Evolutionary conservation across 1,140 invertebrate species (phyloP).

Genomic region (Hormaphis cornu): DNA sequence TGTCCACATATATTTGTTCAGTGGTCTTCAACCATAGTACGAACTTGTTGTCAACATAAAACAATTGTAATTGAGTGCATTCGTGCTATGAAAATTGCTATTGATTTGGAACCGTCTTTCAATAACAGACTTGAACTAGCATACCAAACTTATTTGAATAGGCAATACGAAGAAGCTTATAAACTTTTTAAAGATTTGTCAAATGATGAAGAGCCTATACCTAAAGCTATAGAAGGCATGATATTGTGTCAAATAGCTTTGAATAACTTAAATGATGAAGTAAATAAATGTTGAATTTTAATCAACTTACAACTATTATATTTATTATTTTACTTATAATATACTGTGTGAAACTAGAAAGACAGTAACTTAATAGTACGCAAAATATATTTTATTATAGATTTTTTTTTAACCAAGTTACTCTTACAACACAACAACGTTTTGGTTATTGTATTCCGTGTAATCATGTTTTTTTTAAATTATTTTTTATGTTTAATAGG

Average conservation of each 20-base stretch:
- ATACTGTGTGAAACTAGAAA: no score
- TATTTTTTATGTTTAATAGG: no score
- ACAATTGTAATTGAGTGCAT: conserved; percentile 60
- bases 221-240: conserved; percentile 66
- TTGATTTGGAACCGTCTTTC: conserved; percentile 59
- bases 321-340: no score
- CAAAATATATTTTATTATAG: no score
- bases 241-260: conserved; percentile 54
- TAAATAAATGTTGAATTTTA: background rate
- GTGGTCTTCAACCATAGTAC: conserved; percentile 59
- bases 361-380: no score
- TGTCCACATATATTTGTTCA: conserved; percentile 57
- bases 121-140: conserved; percentile 71
- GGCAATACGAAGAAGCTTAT: conserved; percentile 66
- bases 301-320: no score
- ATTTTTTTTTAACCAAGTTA: no score
- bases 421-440: no score
- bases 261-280: conserved; percentile 8
- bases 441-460: no score
- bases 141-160: conserved; percentile 61
- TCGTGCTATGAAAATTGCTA: conserved; percentile 53
- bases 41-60: conserved; percentile 61
- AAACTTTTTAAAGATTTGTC: conserved; percentile 68
- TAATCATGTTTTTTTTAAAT: no score
- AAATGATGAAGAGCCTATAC: conserved; percentile 72